Evolutionary conservation across 2,113 vertebrate species (phyloP).

Genomic region (Clarias gariepinus): DNA sequence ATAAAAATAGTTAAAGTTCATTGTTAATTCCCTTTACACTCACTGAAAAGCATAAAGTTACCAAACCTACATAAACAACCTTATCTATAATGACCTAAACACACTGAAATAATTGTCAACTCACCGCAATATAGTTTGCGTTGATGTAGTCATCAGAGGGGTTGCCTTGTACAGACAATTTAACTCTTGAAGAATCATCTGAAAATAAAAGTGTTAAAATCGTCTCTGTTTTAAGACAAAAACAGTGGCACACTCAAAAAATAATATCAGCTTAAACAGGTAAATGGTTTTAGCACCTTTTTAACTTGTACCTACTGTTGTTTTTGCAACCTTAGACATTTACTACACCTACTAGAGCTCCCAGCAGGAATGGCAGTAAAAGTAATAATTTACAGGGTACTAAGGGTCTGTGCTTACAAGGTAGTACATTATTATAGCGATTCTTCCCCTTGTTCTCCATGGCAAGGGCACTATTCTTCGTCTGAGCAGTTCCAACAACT

Average conservation of each 20-base stretch:
- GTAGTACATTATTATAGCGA: constrained; percentile 93
- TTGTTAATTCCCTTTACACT: neutral
- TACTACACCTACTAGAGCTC: neutral
- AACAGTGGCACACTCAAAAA: neutral
- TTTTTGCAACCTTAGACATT: neutral
- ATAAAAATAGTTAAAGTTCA: neutral
- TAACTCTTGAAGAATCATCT: constrained; percentile 94
- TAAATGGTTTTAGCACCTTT: neutral
- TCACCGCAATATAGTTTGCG: constrained; percentile 94
- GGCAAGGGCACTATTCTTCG: constrained; percentile 77
- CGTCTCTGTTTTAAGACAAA: neutral
- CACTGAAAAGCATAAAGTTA: neutral
- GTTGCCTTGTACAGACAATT: constrained; percentile 79
- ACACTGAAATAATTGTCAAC: constrained; percentile 46
- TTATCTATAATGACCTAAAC: neutral
- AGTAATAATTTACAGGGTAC: neutral
- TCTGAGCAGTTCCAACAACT: constrained; percentile 79
- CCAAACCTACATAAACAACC: neutral
- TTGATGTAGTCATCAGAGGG: constrained; percentile 90
- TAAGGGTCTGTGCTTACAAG: constrained; percentile 80
- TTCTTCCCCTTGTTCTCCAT: constrained; percentile 93
- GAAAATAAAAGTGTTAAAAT: constrained; percentile 14
- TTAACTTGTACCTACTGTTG: neutral
- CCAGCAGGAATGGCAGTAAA: neutral
- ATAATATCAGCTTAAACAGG: neutral